Evolutionary conservation across 2,888 invertebrate genomes (phyloP), one percentile per base, ranked within the genome.

Genomic region (Leucania comma): DNA sequence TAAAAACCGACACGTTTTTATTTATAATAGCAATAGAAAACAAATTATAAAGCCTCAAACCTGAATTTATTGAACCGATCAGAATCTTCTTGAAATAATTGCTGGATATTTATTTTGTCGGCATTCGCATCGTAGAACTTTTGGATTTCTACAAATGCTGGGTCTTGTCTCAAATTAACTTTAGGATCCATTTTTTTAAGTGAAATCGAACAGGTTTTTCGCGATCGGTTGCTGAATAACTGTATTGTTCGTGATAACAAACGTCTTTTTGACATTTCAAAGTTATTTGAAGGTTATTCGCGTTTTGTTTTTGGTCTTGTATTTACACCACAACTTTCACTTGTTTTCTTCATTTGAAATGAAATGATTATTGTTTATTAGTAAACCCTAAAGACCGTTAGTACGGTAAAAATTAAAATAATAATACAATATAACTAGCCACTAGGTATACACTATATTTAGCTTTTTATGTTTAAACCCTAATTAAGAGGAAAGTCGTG

Each of bases 21-120:
- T 70, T 50, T 53, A 58, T 56, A 64, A 69, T 72, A 32, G 66
- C 38, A 76, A 80, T 29, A 80, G 76, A 75, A 75, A 78, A 73
- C 64, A 72, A 8, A 56, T 51, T 38, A n/a, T 12, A 70, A n/a
- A 53, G 26, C 9, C 24, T 72, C 75, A 75, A 95, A 99, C 99
- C 98, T 99, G 96, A 97, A 99, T 93, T 98, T 98, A 63, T 98
- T 96, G 90, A 99, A 99, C 74, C 99, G 97, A 42, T 97, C 95
- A 0, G 97, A 94, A 93, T 99, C 98, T 84, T 97, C 95, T 80
- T 97, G 96, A 90, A 99, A 99, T 85, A 99, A 94, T 78, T 98
- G 97, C 80, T 97, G 97, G 88, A 99, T 98, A 87, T 98, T 98
- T 56, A 99, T 96, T 86, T 97, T 97, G 35, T 97, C 96, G 20